Percentiles rank a stretch among this genome's conserved stretches.
These are phyloP conservation scores for Zosterops lateralis DNA, from an alignment of 2,113 vertebrate genomes.

Conservation along the genomic window DNA sequence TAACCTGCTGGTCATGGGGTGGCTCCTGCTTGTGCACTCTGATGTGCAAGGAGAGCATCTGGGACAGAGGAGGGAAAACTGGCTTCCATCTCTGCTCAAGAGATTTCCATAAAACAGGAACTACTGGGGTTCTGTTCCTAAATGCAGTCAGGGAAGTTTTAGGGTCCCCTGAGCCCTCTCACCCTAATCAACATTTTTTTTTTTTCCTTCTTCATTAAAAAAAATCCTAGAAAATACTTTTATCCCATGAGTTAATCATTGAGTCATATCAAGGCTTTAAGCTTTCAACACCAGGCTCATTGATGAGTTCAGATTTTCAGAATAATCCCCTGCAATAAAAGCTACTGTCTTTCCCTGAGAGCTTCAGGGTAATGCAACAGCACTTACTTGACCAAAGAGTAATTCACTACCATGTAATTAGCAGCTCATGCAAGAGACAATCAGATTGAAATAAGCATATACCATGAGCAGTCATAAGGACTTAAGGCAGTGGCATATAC, in stretches of 20 bases:
- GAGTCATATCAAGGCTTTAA: background rate
- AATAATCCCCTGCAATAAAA: background rate
- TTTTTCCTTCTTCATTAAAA: background rate
- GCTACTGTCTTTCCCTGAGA: background rate
- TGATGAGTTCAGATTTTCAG: background rate
- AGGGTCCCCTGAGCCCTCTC: background rate
- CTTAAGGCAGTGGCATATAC: background rate
- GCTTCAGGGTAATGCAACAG: background rate
- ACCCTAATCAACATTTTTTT: background rate
- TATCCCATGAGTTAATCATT: background rate
- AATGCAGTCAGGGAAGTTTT: background rate
- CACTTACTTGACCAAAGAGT: background rate
- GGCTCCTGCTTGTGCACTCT: background rate
- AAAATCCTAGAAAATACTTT: background rate
- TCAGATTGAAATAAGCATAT: background rate
- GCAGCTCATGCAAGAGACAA: background rate
- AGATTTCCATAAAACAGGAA: background rate
- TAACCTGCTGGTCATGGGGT: fast-evolving
- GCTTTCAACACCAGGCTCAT: background rate
- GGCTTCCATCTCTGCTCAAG: fast-evolving
- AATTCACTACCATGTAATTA: background rate
- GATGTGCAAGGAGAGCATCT: background rate
- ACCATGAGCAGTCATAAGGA: background rate
- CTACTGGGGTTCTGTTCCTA: background rate
- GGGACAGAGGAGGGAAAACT: background rate